Evolutionary conservation across 1,140 invertebrate genomes (phyloP), one percentile per base, ranked within the genome.

Genomic region (Pseudobourletiella spinata): DNA sequence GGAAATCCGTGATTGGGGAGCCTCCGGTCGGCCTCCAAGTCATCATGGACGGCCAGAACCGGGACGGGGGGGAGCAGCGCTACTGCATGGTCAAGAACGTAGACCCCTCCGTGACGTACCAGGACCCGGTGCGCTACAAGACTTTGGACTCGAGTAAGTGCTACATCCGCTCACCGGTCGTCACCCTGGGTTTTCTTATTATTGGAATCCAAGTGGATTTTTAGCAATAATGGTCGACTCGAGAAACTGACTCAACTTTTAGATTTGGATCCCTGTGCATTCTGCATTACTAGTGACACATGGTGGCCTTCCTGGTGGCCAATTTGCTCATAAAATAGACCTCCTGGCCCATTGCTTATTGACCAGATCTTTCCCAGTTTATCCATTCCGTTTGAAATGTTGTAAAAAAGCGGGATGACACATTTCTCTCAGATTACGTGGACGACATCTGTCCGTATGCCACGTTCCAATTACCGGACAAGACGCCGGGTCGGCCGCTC

Each of bases 381-480:
- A n/a, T n/a, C n/a, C n/a, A n/a, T n/a, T n/a, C n/a, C n/a, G n/a
- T n/a, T n/a, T n/a, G n/a, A n/a, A n/a, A n/a, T n/a, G n/a, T n/a
- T n/a, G n/a, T n/a, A n/a, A n/a, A n/a, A n/a, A n/a, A n/a, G n/a
- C n/a, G n/a, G n/a, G n/a, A n/a, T n/a, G n/a, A n/a, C 22, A 11
- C 46, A 16, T 54, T 63, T 48, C 30, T 73, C 71, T 24, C 77
- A 86, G 88, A 91, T 73, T 91, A 90, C 74, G 88, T 89, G 65
- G 89, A 91, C 78, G 89, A 92, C 74, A 89, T 91, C 63, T 92
- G 89, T 74, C 88, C 88, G 1, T 91, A 92, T 76, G 89, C 89
- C 42, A 92, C 89, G 29, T 91, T 91, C 76, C 89, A 92, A 74
- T 78, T 92, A 66, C 87, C 87, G 51, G 89, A 90, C 72, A 86